A percentile compares a stretch with the other conserved stretches of the same genome.
phyloP scores from a whole-genome alignment of 2,797 vertebrate genomes.

The Danio jaintianensis region DNA sequence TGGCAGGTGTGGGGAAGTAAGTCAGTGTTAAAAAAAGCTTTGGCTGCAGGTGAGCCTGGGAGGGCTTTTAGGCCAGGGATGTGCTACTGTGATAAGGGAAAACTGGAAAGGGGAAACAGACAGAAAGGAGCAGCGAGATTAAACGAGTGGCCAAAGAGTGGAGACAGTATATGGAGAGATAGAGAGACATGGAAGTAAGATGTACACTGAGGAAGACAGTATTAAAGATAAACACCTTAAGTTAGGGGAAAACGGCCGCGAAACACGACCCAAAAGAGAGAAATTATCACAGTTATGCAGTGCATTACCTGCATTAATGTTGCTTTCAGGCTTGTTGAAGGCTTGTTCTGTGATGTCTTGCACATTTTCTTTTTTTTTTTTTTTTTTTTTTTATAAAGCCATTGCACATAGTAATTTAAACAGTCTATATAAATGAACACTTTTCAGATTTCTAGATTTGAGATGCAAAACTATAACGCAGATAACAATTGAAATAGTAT shows the following conservation, averaged over 20 bases:
- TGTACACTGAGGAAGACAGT: conserved; percentile 36
- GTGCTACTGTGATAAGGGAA: conserved; percentile 70
- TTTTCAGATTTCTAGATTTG: neutral
- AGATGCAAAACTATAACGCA: neutral
- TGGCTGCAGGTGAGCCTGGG: conserved; percentile 65
- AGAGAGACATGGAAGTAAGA: conserved; percentile 42
- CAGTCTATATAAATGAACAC: neutral
- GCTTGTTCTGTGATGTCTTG: neutral
- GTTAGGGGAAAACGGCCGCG: conserved; percentile 28
- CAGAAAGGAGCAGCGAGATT: conserved; percentile 16
- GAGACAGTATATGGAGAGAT: conserved; percentile 56
- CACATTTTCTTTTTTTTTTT: neutral
- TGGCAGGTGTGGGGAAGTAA: conserved; percentile 60
- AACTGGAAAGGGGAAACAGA: conserved; percentile 23
- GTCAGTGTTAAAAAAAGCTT: conserved; percentile 69
- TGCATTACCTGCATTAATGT: neutral
- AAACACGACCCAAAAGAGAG: neutral
- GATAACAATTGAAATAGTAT: too few relatives aligned
- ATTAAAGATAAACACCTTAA: conserved; percentile 36
- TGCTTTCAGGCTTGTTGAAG: neutral
- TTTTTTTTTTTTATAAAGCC: neutral
- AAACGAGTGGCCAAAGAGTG: conserved; percentile 11
- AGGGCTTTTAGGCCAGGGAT: conserved; percentile 65
- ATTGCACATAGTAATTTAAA: neutral
- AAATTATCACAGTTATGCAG: neutral